phyloP scores from a whole-genome alignment of 2,797 vertebrate genomes.

The Bradypus variegatus region DNA sequence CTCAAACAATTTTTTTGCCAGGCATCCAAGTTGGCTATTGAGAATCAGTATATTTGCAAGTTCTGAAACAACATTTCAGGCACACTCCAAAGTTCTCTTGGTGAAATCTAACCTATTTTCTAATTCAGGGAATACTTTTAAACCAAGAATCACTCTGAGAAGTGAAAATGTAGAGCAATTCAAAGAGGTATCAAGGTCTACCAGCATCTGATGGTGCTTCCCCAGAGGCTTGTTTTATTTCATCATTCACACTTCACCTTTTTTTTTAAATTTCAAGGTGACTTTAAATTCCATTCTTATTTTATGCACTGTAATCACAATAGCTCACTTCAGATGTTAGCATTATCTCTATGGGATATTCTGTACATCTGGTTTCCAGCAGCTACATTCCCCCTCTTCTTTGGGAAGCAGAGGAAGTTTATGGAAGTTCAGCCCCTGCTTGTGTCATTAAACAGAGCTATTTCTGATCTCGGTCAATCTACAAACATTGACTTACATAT shows the following conservation, averaged over 20 bases:
- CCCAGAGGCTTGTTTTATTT: neutral
- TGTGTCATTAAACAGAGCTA: neutral
- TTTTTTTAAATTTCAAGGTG: slow-evolving; percentile 45
- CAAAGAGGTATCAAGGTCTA: neutral
- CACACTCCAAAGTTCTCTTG: slow-evolving; percentile 20
- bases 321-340: slow-evolving; percentile 26
- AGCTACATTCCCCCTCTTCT: neutral
- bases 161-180: slow-evolving; percentile 9
- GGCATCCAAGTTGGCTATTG: neutral
- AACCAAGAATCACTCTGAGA: slow-evolving; percentile 5
- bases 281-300: slow-evolving; percentile 38
- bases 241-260: slow-evolving; percentile 37
- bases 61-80: slow-evolving; percentile 24
- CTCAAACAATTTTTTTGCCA: neutral
- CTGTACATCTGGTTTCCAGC: slow-evolving; percentile 1
- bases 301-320: slow-evolving; percentile 34
- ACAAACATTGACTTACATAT: slow-evolving; percentile 18
- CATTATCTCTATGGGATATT: slow-evolving; percentile 29
- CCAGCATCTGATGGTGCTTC: neutral
- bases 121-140: neutral
- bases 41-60: slow-evolving; percentile 1
- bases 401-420: neutral
- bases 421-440: neutral
- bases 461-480: slow-evolving; percentile 5
- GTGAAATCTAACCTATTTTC: slow-evolving; percentile 12